Base-by-base conservation (phyloP, 2,113 vertebrate species). In the Pan paniscus region DNA sequence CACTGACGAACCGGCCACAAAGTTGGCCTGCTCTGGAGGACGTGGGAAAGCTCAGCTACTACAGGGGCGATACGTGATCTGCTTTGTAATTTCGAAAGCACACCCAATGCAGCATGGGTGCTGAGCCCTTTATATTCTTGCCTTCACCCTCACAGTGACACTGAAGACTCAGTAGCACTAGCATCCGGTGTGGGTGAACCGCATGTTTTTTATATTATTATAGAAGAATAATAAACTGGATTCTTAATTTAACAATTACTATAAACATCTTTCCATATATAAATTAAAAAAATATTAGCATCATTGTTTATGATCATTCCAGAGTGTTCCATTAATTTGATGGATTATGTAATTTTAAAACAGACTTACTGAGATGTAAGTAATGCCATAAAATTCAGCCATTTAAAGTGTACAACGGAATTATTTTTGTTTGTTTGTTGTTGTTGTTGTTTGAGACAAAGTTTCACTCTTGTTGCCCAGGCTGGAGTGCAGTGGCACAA, bases 11-110 rank as follows among this genome's bases (percentile, higher is more conserved):
- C 75, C 30, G 52, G 55, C 75, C 75, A 50, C 43, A 27, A 67
- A 79, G 22, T 3, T 6, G 48, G 11, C 6, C 12, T 89, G 27
- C 14, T 59, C 38, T 61, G 30, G 90, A 92, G 50, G 50, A 46
- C 17, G 18, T 7, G 78, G 64, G 38, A 61, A 27, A 50, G 27
- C 78, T 10, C n/a, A 7, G 17, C 7, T 57, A 8, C 38, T 22
- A 20, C 6, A 6, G 18, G 12, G 50, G 5, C 72, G 48, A 52
- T 1, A 3, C 0, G 2, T 6, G 20, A 22, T 32, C 8, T 25
- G 43, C 35, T 22, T 23, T 46, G 38, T 48, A 13, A 18, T 75
- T 70, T 70, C n/a, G 70, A 52, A 20, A 35, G 38, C 61, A 70
- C 10, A 4, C 8, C 25, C 17, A 1, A 14, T 6, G 17, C 17